A percentile compares a stretch with the other conserved stretches of the same genome.
Conservation (phyloP, 1,140 invertebrate species). For the Diorhabda carinulata region DNA sequence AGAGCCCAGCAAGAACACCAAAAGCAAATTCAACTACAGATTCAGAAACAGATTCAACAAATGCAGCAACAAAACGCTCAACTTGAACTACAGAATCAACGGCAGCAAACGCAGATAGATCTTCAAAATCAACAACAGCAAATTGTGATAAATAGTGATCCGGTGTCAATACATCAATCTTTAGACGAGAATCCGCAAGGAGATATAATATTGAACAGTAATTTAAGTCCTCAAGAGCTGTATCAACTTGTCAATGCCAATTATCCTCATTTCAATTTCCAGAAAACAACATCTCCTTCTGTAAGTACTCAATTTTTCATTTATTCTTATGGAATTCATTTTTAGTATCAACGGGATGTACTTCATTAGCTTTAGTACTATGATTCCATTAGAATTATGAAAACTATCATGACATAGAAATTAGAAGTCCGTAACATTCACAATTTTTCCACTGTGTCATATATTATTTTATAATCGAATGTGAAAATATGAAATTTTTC, state of each 20-base stretch:
- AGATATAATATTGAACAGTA: conserved; percentile 9
- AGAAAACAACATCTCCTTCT: neutral
- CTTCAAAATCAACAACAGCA: conserved; percentile 14
- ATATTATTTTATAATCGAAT: too few relatives aligned
- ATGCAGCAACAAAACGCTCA: conserved; percentile 11
- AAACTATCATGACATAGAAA: too few relatives aligned
- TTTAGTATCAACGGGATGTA: too few relatives aligned
- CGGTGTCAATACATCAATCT: conserved; percentile 4
- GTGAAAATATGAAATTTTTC: too few relatives aligned
- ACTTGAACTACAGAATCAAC: conserved; percentile 33
- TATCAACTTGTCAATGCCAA: conserved; percentile 9
- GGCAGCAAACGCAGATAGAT: neutral
- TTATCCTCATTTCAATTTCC: conserved; percentile 1
- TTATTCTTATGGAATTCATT: too few relatives aligned
- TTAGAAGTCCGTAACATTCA: too few relatives aligned
- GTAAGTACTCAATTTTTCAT: neutral
- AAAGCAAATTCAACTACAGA: neutral
- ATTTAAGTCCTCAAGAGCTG: conserved; percentile 10
- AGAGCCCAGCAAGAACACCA: conserved; percentile 11
- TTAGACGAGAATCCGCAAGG: conserved; percentile 17
- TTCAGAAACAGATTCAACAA: conserved; percentile 11
- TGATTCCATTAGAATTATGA: too few relatives aligned
- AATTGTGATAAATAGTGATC: neutral
- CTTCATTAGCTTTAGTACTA: too few relatives aligned
- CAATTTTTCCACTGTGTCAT: too few relatives aligned